Base-by-base conservation (phyloP, 2,797 vertebrate species). In the Hipposideros larvatus region DNA sequence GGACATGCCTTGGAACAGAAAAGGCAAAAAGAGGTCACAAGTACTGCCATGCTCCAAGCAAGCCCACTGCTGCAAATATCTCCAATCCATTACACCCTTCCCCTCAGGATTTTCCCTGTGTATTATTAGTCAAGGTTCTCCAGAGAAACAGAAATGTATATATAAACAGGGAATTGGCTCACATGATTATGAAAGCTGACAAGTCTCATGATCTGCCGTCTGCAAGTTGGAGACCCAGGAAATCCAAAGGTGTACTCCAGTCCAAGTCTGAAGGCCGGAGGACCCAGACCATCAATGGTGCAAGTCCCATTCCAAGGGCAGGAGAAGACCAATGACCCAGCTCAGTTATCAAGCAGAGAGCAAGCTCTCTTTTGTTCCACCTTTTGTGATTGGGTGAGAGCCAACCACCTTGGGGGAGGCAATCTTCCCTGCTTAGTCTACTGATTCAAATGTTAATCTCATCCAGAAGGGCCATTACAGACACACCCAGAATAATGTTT, bases 21-120 rank as follows among this genome's bases (percentile, higher is more conserved):
- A 55, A 11, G 31, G 51, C 34, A 46, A 48, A 78, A 7, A 11
- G 41, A 4, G 8, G 5, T n/a, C 21, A 48, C 24, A 2, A 21
- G 28, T n/a, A 15, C 28, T n/a, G 24, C 37, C 68, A 13, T 0
- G 7, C 0, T 41, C 7, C 19, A 5, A 46, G 41, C 7, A 31
- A 28, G 10, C 13, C 34, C 31, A 9, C 28, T 22, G n/a, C 24
- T 65, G 34, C 18, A 88, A 63, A 37, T 41, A 31, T 51, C 34
- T 41, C 31, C 85, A 75, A 70, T 75, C 7, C 7, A 66, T 37
- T 65, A 37, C 7, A 21, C n/a, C 0, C 22, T 7, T 34, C 22
- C 51, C 10, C 13, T 26, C 6, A 4, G 26, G 21, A 57, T 85
- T 57, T n/a, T 21, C 6, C 73, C 2, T 28, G 31, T 22, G 53